phyloP scores from a whole-genome alignment of 2,113 vertebrate species.

The Heliornis fulica region DNA sequence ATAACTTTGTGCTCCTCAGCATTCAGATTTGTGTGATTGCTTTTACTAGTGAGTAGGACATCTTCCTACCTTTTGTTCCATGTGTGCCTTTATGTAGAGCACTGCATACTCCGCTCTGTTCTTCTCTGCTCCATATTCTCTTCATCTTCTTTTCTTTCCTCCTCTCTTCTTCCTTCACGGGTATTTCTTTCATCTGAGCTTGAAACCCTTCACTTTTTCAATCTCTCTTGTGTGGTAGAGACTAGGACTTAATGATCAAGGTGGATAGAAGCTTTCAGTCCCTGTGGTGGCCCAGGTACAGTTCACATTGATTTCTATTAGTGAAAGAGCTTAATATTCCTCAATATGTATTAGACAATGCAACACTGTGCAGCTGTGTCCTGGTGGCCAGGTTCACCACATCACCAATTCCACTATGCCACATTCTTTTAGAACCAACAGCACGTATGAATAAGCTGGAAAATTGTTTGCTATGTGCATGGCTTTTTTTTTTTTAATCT shows the following conservation, averaged over 20 bases:
- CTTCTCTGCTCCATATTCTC: neutral
- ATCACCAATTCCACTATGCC: neutral
- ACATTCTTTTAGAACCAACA: neutral
- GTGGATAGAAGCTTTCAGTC: neutral
- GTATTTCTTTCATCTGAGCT: neutral
- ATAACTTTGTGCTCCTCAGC: neutral
- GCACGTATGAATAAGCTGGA: neutral
- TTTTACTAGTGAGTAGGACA: neutral
- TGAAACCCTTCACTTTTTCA: neutral
- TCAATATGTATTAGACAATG: accelerated
- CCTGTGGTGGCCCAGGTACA: neutral
- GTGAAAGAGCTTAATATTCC: neutral
- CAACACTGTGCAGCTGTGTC: neutral
- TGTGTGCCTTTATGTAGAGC: neutral
- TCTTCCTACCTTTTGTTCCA: neutral
- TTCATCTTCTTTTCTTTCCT: neutral
- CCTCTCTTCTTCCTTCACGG: neutral
- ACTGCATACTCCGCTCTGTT: neutral
- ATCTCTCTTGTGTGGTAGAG: neutral
- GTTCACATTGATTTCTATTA: neutral
- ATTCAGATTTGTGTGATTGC: neutral
- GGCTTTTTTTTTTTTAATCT: neutral
- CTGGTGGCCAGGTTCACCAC: neutral
- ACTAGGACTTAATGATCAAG: neutral
- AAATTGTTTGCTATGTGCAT: neutral